These are phyloP conservation scores for Congeria kusceri DNA, from an alignment of 2,888 invertebrate genomes.

Conservation along the genomic window DNA sequence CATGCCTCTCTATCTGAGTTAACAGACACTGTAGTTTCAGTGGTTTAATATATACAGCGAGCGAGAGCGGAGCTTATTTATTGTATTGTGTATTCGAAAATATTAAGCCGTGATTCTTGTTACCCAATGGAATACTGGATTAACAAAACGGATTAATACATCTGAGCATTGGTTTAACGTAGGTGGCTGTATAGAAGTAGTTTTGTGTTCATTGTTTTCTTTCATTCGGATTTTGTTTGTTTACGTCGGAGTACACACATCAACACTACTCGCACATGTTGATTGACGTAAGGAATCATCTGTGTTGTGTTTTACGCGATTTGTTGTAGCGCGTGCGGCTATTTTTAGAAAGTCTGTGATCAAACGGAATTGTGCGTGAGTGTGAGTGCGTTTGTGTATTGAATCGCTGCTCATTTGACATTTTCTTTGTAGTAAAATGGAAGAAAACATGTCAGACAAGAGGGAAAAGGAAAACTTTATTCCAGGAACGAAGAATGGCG, in stretches of 20 bases:
- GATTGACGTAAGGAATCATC: constrained; percentile 22
- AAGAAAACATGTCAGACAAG: constrained; percentile 10
- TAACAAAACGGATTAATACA: too few relatives aligned
- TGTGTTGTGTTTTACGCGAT: neutral
- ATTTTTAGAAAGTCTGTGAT: neutral
- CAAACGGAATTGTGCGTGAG: neutral
- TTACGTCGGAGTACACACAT: too few relatives aligned
- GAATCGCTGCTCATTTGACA: neutral
- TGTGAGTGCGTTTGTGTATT: neutral
- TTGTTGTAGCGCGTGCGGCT: neutral
- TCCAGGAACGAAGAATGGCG: too few relatives aligned
- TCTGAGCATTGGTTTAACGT: too few relatives aligned
- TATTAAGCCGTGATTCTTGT: neutral
- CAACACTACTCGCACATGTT: constrained; percentile 29
- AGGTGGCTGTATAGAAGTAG: too few relatives aligned
- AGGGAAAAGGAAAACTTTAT: constrained; percentile 1
- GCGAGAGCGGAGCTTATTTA: constrained; percentile 12
- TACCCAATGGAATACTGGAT: too few relatives aligned
- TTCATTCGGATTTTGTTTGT: too few relatives aligned
- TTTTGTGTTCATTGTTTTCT: too few relatives aligned
- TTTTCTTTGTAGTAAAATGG: neutral
- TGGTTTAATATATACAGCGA: constrained; percentile 13
- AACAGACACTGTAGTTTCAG: neutral
- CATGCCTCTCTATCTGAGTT: constrained; percentile 12
- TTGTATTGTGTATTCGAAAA: constrained; percentile 11